These are phyloP conservation scores for Okapia johnstoni DNA, from an alignment of 2,113 vertebrate genomes.

Conservation along the genomic window DNA sequence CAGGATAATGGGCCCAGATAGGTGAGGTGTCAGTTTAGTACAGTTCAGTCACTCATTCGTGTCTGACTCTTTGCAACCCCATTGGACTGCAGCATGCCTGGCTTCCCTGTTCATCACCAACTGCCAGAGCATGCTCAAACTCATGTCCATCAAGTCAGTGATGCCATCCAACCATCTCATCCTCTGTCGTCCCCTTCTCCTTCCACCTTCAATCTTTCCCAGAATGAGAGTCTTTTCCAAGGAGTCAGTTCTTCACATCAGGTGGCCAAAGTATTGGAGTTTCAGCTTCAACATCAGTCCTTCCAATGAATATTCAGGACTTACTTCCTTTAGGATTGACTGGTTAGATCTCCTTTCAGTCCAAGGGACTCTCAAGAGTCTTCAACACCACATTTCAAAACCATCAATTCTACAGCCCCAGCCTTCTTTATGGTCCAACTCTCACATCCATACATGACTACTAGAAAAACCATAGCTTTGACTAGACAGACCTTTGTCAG, in stretches of 20 bases:
- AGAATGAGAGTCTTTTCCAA: background rate
- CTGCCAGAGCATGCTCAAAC: background rate
- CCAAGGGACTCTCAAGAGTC: background rate
- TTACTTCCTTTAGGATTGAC: background rate
- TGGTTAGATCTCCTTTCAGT: background rate
- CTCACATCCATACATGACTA: background rate
- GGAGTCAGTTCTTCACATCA: background rate
- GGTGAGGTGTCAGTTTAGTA: background rate
- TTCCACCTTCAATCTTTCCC: background rate
- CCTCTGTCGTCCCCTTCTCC: background rate
- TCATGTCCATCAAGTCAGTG: background rate
- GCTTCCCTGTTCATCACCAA: background rate
- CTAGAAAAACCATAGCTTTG: background rate
- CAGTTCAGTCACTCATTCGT: accelerated
- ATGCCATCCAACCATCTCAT: background rate
- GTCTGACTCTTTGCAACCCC: background rate
- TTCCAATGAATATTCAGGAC: background rate
- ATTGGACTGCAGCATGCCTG: background rate
- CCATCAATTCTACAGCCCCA: background rate
- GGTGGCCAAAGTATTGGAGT: background rate
- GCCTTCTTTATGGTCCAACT: background rate
- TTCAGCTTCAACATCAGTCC: background rate
- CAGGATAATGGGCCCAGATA: background rate
- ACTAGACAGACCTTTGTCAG: background rate
- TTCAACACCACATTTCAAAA: background rate